phyloP scores from a whole-genome alignment of 2,888 invertebrate genomes.

The Cepaea hortensis region DNA sequence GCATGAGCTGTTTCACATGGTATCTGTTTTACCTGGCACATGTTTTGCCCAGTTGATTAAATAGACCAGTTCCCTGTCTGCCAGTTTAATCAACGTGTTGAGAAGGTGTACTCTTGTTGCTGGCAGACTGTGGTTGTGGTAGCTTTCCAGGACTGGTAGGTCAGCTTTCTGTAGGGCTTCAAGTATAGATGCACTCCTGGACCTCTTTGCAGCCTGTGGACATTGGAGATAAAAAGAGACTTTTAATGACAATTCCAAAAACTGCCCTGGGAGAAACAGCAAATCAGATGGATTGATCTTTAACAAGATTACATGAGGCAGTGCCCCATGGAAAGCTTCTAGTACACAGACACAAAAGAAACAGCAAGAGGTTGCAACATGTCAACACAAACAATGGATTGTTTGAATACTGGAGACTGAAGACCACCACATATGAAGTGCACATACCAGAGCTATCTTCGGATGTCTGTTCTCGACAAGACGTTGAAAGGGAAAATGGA shows the following conservation, averaged over 20 bases:
- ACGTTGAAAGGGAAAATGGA: too few relatives aligned
- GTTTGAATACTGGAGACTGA: background rate
- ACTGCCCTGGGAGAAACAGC: too few relatives aligned
- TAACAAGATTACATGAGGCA: too few relatives aligned
- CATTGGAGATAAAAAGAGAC: background rate
- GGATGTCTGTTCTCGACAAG: too few relatives aligned
- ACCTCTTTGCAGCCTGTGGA: slow-evolving; percentile 62
- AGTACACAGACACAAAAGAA: too few relatives aligned
- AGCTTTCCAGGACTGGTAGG: slow-evolving; percentile 67
- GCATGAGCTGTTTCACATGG: background rate
- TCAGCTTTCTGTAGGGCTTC: slow-evolving; percentile 70
- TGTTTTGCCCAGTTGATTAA: slow-evolving; percentile 74
- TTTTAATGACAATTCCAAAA: too few relatives aligned
- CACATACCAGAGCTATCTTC: too few relatives aligned
- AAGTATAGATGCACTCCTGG: slow-evolving; percentile 61
- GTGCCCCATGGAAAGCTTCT: too few relatives aligned
- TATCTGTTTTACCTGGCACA: slow-evolving; percentile 67
- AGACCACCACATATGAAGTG: too few relatives aligned
- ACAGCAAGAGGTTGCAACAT: too few relatives aligned
- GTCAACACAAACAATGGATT: too few relatives aligned
- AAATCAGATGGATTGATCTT: too few relatives aligned
- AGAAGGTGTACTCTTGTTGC: slow-evolving; percentile 67
- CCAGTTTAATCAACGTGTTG: slow-evolving; percentile 68
- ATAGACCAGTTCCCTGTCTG: slow-evolving; percentile 71
- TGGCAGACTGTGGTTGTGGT: slow-evolving; percentile 67